Conservation (phyloP, 2,113 vertebrate species). For the Hyla sarda region DNA sequence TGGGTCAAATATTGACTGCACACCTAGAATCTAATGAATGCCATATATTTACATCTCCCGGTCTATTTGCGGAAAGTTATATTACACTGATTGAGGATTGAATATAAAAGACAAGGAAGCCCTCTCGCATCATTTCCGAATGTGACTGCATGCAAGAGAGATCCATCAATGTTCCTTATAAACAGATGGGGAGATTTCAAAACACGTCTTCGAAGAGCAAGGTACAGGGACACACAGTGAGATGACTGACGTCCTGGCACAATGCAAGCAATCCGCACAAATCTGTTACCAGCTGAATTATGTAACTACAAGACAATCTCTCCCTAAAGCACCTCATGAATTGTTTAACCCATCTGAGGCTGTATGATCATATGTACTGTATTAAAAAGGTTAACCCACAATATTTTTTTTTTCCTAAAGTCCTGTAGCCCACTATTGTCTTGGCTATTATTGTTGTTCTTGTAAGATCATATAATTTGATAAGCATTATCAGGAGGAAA, state of each 20-base stretch:
- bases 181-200: constrained; percentile 55
- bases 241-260: constrained; percentile 52
- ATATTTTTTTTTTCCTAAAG: too few species aligned
- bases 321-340: neutral
- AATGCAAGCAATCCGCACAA: neutral
- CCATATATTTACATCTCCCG: neutral
- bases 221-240: constrained; percentile 15
- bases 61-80: neutral
- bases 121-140: neutral
- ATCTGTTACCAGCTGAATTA: constrained; percentile 41
- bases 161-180: constrained; percentile 10
- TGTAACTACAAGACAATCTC: constrained; percentile 10
- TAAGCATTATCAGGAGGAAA: too few species aligned
- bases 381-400: too few species aligned
- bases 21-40: neutral
- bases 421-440: too few species aligned
- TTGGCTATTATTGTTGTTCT: too few species aligned
- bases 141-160: neutral
- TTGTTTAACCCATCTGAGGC: neutral
- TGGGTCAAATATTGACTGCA: neutral
- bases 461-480: too few species aligned
- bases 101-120: neutral
- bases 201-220: constrained; percentile 42
- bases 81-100: neutral
- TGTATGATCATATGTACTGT: neutral